Evolutionary conservation across 2,113 vertebrate species (phyloP).

Genomic region (Sturnus vulgaris): DNA sequence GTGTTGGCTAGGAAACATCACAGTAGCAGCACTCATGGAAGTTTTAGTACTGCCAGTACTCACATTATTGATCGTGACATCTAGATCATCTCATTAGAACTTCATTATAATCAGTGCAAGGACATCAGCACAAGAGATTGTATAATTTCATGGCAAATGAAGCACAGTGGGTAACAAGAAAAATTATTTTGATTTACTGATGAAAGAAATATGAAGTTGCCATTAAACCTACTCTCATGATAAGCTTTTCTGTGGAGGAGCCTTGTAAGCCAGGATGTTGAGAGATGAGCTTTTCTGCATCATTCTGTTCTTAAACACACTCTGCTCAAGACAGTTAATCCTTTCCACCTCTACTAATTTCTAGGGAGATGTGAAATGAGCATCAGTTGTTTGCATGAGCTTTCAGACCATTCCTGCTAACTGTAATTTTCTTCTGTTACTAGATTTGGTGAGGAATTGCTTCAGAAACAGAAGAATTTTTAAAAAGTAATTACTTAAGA

Average conservation of each 20-base stretch:
- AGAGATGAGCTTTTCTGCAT: not conserved
- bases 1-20: not conserved
- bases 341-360: not conserved
- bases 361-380: not conserved
- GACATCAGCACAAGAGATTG: not conserved
- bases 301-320: not conserved
- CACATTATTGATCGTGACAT: not conserved
- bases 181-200: not conserved
- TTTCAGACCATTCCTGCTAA: not conserved
- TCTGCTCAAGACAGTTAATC: not conserved
- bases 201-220: not conserved
- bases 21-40: not conserved
- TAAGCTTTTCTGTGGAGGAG: not conserved
- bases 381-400: not conserved
- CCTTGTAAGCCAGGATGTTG: not conserved
- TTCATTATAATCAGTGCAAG: conserved; percentile 7
- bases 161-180: not conserved
- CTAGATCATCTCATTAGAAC: not conserved
- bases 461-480: not conserved
- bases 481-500: not conserved
- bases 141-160: conserved; percentile 4
- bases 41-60: not conserved
- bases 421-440: not conserved
- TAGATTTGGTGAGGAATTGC: not conserved
- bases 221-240: not conserved